Evolutionary conservation across 2,888 invertebrate genomes (phyloP).

Genomic region (Dilophus febrilis): DNA sequence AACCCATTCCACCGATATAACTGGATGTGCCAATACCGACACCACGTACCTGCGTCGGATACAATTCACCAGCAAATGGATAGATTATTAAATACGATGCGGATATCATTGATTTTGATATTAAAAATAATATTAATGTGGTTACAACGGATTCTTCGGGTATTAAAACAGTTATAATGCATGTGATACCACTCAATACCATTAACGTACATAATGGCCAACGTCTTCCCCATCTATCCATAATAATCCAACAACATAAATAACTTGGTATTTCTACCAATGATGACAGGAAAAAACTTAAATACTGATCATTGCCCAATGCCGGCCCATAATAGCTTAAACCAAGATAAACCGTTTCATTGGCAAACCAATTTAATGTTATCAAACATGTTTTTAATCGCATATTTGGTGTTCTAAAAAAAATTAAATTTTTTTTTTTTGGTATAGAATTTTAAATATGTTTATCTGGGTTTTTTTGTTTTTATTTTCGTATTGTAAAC

Average conservation of each 20-base stretch:
- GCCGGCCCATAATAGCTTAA: slow-evolving; percentile 83
- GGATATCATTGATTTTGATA: slow-evolving; percentile 78
- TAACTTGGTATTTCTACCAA: slow-evolving; percentile 82
- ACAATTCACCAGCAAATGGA: slow-evolving; percentile 81
- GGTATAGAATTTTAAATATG: too few species aligned
- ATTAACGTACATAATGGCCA: slow-evolving; percentile 78
- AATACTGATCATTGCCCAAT: slow-evolving; percentile 70
- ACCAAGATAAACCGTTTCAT: slow-evolving; percentile 82
- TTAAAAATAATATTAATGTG: slow-evolving; percentile 56
- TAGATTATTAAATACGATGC: slow-evolving; percentile 84
- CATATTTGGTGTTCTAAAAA: slow-evolving; percentile 65
- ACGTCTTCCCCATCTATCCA: slow-evolving; percentile 74
- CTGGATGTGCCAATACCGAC: slow-evolving; percentile 82
- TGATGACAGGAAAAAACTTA: slow-evolving; percentile 76
- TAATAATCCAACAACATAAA: slow-evolving; percentile 69
- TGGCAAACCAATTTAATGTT: slow-evolving; percentile 82
- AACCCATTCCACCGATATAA: slow-evolving; percentile 74
- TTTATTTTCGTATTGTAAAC: neutral
- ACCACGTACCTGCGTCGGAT: slow-evolving; percentile 78
- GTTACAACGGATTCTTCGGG: slow-evolving; percentile 58
- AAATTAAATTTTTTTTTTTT: slow-evolving; percentile 9
- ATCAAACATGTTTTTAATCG: slow-evolving; percentile 71
- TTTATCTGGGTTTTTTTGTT: too few species aligned
- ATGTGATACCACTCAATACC: slow-evolving; percentile 70
- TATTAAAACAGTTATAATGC: slow-evolving; percentile 67